Evolutionary conservation across 1,140 invertebrate genomes (phyloP).

Genomic region (Monochamus saltuarius): DNA sequence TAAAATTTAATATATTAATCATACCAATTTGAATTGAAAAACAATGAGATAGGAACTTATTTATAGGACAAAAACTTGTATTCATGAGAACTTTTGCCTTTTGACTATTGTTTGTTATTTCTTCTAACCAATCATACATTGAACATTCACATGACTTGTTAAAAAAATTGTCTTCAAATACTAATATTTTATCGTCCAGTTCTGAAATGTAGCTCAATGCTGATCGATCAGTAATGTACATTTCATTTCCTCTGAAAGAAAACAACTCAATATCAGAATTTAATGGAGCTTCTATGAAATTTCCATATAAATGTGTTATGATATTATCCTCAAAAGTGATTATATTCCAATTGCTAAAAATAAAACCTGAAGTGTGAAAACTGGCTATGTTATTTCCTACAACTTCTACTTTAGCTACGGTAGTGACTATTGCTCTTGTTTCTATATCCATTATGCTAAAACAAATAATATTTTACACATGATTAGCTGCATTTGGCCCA

Average conservation of each 20-base stretch:
- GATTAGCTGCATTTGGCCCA: no score
- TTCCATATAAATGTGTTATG: constrained; percentile 58
- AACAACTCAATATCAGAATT: constrained; percentile 54
- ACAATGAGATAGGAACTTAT: constrained; percentile 60
- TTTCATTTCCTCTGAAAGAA: constrained; percentile 63
- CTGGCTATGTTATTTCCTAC: constrained; percentile 62
- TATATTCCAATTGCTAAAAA: constrained; percentile 63
- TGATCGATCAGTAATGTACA: constrained; percentile 55
- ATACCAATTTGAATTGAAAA: constrained; percentile 64
- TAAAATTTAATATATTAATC: constrained; percentile 64
- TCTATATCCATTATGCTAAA: constrained; percentile 64
- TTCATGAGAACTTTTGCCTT: constrained; percentile 54
- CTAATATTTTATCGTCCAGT: constrained; percentile 54
- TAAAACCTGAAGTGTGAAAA: constrained; percentile 58
- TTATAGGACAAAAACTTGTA: constrained; percentile 65
- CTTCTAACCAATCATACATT: constrained; percentile 58
- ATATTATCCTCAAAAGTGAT: constrained; percentile 64
- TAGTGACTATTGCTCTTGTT: constrained; percentile 62
- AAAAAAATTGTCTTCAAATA: constrained; percentile 64
- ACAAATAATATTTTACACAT: constrained; percentile 32
- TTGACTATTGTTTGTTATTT: constrained; percentile 51
- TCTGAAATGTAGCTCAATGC: constrained; percentile 61
- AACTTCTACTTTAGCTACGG: constrained; percentile 61
- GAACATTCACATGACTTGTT: constrained; percentile 63
- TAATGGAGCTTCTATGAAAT: constrained; percentile 55